Percentiles rank a stretch among this genome's conserved stretches.
phyloP scores from a whole-genome alignment of 2,797 vertebrate genomes.

The Falco columbarius region DNA sequence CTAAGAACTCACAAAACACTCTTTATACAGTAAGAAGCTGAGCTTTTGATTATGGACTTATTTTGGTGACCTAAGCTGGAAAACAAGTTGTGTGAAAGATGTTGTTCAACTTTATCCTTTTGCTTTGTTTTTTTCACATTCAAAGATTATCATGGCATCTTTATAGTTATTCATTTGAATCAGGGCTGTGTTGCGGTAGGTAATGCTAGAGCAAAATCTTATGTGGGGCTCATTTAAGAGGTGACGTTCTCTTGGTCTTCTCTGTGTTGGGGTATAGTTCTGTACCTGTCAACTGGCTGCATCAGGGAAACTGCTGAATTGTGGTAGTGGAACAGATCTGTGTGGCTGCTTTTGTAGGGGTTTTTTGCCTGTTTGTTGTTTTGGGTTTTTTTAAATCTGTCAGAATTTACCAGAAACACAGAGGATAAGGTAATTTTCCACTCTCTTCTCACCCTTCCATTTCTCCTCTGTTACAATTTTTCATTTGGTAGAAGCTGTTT shows the following conservation, averaged over 20 bases:
- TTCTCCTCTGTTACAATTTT: not conserved
- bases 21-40: not conserved
- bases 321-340: not conserved
- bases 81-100: not conserved
- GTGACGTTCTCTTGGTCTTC: not conserved
- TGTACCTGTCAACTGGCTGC: not conserved
- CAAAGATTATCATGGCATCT: rapidly evolving
- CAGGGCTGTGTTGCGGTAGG: not conserved
- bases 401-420: not conserved
- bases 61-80: not conserved
- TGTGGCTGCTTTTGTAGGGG: not conserved
- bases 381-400: not conserved
- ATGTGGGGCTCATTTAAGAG: rapidly evolving
- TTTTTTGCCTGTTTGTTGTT: not conserved
- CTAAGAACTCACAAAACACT: not conserved
- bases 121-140: not conserved
- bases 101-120: not conserved
- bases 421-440: not conserved
- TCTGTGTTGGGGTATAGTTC: not conserved
- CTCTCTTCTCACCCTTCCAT: not conserved
- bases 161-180: not conserved
- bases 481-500: not conserved
- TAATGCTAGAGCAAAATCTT: not conserved
- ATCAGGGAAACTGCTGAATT: not conserved
- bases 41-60: not conserved